A percentile compares a stretch with the other conserved stretches of the same genome.
phyloP scores from a whole-genome alignment of 2,797 vertebrate genomes.

The Ceyx erithaca region DNA sequence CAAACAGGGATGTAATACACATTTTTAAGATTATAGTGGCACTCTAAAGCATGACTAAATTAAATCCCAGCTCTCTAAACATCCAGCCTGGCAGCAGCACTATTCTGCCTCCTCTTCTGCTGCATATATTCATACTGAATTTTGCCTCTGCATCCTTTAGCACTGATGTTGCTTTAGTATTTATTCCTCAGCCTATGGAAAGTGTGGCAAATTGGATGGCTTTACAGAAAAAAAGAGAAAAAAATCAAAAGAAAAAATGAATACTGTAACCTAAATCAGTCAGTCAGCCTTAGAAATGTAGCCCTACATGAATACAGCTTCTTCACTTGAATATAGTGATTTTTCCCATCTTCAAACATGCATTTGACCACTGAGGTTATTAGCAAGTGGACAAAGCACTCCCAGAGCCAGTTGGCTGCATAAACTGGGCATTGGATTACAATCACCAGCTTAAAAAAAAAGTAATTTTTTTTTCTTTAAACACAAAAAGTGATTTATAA shows the following conservation, averaged over 20 bases:
- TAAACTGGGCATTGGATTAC: background rate
- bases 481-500: background rate
- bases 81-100: background rate
- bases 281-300: background rate
- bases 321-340: background rate
- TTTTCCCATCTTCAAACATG: background rate
- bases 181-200: background rate
- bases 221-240: background rate
- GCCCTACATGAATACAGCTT: background rate
- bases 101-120: background rate
- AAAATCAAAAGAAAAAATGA: background rate
- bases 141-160: slow-evolving; percentile 18
- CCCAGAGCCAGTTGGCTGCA: background rate
- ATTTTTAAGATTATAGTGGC: background rate
- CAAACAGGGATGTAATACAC: background rate
- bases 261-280: slow-evolving; percentile 20
- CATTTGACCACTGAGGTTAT: background rate
- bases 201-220: background rate
- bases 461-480: no score
- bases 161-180: background rate
- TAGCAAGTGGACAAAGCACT: background rate
- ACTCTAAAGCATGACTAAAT: background rate
- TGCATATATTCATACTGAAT: background rate
- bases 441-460: background rate
- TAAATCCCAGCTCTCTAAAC: background rate